Conservation (phyloP, 2,797 vertebrate genomes). For the Epinephelus malabaricus region DNA sequence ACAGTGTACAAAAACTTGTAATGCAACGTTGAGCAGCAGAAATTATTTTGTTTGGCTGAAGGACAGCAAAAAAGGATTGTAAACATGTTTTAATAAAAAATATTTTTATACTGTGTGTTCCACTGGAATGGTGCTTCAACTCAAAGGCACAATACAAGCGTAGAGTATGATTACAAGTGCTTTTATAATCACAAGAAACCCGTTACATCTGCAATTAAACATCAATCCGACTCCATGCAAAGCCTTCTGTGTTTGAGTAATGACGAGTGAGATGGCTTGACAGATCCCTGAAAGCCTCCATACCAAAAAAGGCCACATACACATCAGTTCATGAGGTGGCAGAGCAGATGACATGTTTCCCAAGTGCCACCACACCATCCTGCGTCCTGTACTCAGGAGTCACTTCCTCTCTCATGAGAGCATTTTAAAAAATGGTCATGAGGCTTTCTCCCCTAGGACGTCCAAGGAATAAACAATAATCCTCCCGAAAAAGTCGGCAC, state of each 20-base stretch:
- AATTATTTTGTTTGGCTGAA: slow-evolving; percentile 44
- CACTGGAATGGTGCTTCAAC: slow-evolving; percentile 39
- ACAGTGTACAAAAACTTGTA: slow-evolving; percentile 7
- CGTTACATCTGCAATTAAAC: slow-evolving; percentile 28
- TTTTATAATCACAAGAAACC: slow-evolving; percentile 14
- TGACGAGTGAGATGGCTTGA: slow-evolving; percentile 8
- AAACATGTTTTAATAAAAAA: slow-evolving; percentile 61
- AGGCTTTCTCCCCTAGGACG: slow-evolving; percentile 89
- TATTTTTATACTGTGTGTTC: slow-evolving; percentile 63
- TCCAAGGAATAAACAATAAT: slow-evolving; percentile 93
- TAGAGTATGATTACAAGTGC: slow-evolving; percentile 3
- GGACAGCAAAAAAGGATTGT: slow-evolving; percentile 26
- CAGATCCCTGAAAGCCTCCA: slow-evolving; percentile 20
- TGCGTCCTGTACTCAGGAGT: slow-evolving; percentile 42
- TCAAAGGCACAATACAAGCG: slow-evolving; percentile 50
- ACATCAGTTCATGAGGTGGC: slow-evolving; percentile 58
- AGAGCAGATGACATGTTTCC: slow-evolving; percentile 53
- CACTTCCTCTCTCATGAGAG: slow-evolving; percentile 73
- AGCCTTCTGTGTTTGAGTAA: slow-evolving; percentile 1
- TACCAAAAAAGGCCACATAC: slow-evolving; percentile 76
- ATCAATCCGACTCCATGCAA: slow-evolving; percentile 1
- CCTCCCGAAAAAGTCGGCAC: slow-evolving; percentile 95
- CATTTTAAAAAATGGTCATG: slow-evolving; percentile 59
- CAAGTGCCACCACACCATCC: slow-evolving; percentile 63
- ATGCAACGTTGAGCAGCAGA: slow-evolving; percentile 32